These are phyloP conservation scores for Thunnus thynnus DNA, from an alignment of 2,113 vertebrate species.

Conservation along the genomic window DNA sequence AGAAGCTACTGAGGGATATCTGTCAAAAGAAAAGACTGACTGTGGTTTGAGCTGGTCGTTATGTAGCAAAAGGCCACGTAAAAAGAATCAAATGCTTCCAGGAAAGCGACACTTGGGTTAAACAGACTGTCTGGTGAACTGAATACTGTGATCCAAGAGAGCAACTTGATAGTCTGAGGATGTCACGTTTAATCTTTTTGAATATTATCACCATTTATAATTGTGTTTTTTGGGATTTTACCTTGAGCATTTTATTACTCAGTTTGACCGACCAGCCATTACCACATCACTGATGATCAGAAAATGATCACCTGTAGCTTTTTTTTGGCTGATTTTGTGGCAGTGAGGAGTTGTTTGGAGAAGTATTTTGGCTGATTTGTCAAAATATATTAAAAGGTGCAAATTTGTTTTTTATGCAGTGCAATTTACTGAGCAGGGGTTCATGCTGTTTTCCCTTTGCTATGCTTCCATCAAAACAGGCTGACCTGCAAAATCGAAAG, in stretches of 20 bases:
- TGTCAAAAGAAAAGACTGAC: not conserved
- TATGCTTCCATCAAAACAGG: conserved; percentile 13
- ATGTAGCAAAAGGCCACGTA: conserved; percentile 55
- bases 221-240: conserved; percentile 27
- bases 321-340: conserved; percentile 10
- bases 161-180: conserved; percentile 36
- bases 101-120: conserved; percentile 18
- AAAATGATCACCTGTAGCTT: conserved; percentile 36
- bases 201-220: conserved; percentile 10
- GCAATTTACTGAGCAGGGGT: conserved; percentile 45
- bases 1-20: not conserved
- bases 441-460: not conserved
- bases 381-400: conserved; percentile 44
- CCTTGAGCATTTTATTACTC: conserved; percentile 27
- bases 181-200: conserved; percentile 31
- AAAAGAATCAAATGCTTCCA: conserved; percentile 73
- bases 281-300: conserved; percentile 30
- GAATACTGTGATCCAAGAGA: conserved; percentile 73
- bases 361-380: conserved; percentile 34
- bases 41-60: conserved; percentile 18
- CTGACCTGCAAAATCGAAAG: conserved; percentile 22
- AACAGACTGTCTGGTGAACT: conserved; percentile 38
- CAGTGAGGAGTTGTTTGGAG: conserved; percentile 6
- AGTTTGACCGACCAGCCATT: conserved; percentile 29
- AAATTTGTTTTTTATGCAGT: conserved; percentile 18